Percentiles rank a stretch among this genome's conserved stretches.
phyloP scores from a whole-genome alignment of 2,113 vertebrate genomes.

The Ascaphus truei region DNA sequence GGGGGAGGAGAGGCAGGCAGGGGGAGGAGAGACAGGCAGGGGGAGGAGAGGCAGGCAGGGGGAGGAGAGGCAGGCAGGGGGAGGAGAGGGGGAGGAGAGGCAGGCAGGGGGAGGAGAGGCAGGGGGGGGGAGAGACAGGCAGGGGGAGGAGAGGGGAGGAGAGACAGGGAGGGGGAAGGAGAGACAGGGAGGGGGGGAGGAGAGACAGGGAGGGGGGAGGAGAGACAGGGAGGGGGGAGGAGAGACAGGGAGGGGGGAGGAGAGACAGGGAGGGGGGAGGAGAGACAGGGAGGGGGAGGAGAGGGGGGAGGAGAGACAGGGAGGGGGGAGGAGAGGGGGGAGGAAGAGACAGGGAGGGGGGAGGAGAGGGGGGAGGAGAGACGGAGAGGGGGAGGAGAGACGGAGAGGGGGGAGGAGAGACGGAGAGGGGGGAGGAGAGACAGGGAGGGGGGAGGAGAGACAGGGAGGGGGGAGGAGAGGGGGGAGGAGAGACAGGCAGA shows the following conservation, averaged over 20 bases:
- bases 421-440: not conserved
- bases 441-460: not conserved
- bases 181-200: not conserved
- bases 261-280: not conserved
- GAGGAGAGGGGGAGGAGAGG: too few species aligned
- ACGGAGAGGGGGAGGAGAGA: not conserved
- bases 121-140: not conserved
- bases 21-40: not conserved
- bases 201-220: too few species aligned
- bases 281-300: not conserved
- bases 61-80: not conserved
- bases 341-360: not conserved
- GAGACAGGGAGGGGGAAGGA: too few species aligned
- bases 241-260: not conserved
- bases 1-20: not conserved
- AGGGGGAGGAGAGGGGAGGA: too few species aligned
- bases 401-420: not conserved
- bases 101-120: not conserved
- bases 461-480: not conserved
- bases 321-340: not conserved
- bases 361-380: not conserved
- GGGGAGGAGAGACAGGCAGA: not conserved
- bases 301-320: not conserved
- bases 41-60: not conserved
- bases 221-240: too few species aligned